Conservation (phyloP, 2,113 vertebrate genomes). For the Empidonax alnorum region DNA sequence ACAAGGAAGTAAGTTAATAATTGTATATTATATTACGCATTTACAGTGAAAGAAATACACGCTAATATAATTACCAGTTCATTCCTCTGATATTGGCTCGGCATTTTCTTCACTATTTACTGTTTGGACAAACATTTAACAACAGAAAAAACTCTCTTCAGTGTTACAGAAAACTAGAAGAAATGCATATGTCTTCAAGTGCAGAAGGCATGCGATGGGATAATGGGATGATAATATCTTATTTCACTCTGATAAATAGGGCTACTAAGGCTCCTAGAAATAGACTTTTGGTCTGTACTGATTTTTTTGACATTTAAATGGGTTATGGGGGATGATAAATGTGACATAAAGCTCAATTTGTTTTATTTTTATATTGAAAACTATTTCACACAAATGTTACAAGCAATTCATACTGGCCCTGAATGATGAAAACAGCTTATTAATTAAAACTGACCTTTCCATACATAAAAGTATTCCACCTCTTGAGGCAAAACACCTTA, state of each 20-base stretch:
- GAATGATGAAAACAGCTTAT: conserved; percentile 67
- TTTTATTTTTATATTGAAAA: conserved; percentile 74
- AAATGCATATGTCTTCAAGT: conserved; percentile 11
- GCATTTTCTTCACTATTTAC: background rate
- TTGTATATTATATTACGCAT: background rate
- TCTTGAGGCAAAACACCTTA: conserved; percentile 60
- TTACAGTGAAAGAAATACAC: background rate
- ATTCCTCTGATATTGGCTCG: background rate
- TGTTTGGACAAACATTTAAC: conserved; percentile 31
- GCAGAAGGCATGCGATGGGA: conserved; percentile 44
- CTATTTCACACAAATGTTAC: conserved; percentile 63
- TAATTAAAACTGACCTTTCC: conserved; percentile 72
- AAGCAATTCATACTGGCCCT: conserved; percentile 58
- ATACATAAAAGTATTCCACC: conserved; percentile 56
- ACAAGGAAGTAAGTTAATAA: background rate
- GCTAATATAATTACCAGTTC: background rate
- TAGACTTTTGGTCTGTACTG: conserved; percentile 37
- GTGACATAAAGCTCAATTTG: conserved; percentile 66
- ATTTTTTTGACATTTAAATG: conserved; percentile 74
- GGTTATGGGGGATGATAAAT: conserved; percentile 53
- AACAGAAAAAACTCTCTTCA: conserved; percentile 33
- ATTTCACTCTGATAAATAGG: conserved; percentile 70
- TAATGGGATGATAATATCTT: conserved; percentile 68
- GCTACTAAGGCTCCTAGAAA: conserved; percentile 57
- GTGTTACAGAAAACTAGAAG: background rate